phyloP scores from a whole-genome alignment of 2,888 invertebrate species.

The Callinectes sapidus region DNA sequence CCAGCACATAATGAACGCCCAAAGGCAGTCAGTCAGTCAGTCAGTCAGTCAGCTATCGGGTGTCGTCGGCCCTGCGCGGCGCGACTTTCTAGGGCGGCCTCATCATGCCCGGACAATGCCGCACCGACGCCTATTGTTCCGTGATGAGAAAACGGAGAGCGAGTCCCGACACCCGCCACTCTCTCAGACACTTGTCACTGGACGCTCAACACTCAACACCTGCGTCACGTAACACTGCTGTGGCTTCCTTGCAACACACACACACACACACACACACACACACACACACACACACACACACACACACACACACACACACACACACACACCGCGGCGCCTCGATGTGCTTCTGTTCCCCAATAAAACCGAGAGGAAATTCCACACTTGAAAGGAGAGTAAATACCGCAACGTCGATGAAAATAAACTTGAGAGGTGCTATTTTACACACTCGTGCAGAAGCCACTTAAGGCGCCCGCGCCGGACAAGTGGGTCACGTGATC shows the following conservation, averaged over 20 bases:
- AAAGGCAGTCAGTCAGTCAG: not conserved
- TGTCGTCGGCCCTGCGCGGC: no score
- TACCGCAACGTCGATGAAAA: not conserved
- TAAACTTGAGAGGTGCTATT: not conserved
- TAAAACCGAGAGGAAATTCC: not conserved
- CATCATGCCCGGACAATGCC: not conserved
- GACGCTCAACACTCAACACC: not conserved
- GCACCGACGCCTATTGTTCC: constrained; percentile 36
- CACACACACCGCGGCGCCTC: not conserved
- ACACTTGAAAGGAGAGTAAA: not conserved
- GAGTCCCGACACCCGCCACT: not conserved
- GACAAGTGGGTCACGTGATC: not conserved
- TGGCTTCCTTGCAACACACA: no score
- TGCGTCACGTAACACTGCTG: not conserved
- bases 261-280: no score
- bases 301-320: no score
- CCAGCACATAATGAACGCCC: not conserved
- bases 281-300: no score
- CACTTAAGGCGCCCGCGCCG: not conserved
- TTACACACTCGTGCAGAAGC: not conserved
- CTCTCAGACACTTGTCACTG: not conserved
- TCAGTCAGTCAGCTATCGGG: not conserved
- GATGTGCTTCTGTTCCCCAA: not conserved
- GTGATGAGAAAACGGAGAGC: not conserved
- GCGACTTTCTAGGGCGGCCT: constrained; percentile 11